phyloP scores from a whole-genome alignment of 2,113 vertebrate species.

The Microtus oregoni region DNA sequence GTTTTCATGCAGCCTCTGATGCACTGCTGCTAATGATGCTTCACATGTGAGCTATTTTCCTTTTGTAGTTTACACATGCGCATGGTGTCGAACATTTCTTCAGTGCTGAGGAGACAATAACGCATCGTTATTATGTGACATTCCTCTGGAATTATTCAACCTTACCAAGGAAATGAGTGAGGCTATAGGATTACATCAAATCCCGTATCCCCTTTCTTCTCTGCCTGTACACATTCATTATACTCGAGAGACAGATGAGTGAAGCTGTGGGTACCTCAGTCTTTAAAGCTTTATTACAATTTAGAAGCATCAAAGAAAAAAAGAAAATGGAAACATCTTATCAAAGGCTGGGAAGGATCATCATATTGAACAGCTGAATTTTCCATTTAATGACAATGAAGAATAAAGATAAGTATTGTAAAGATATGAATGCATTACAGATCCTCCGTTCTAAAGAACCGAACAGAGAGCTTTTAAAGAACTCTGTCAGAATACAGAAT shows the following conservation, averaged over 20 bases:
- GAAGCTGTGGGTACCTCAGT: conserved; percentile 64
- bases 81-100: conserved; percentile 55
- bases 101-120: conserved; percentile 56
- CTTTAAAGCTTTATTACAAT: conserved; percentile 78
- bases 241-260: conserved; percentile 74
- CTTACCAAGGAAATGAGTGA: conserved; percentile 47
- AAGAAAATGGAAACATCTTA: conserved; percentile 78
- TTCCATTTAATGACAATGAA: conserved; percentile 71
- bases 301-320: conserved; percentile 72
- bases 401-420: conserved; percentile 65
- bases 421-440: conserved; percentile 66
- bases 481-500: conserved; percentile 34
- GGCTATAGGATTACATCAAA: conserved; percentile 76
- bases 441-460: conserved; percentile 57
- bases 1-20: conserved; percentile 49
- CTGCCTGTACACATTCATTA: conserved; percentile 75
- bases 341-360: conserved; percentile 72
- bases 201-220: conserved; percentile 66
- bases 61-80: conserved; percentile 69
- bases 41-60: conserved; percentile 54
- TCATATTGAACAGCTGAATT: conserved; percentile 65
- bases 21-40: conserved; percentile 14
- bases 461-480: conserved; percentile 44
- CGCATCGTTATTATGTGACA: neutral
- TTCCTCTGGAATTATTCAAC: too few relatives aligned